Conservation (phyloP, 1,140 invertebrate species). For the Drosophila orena region DNA sequence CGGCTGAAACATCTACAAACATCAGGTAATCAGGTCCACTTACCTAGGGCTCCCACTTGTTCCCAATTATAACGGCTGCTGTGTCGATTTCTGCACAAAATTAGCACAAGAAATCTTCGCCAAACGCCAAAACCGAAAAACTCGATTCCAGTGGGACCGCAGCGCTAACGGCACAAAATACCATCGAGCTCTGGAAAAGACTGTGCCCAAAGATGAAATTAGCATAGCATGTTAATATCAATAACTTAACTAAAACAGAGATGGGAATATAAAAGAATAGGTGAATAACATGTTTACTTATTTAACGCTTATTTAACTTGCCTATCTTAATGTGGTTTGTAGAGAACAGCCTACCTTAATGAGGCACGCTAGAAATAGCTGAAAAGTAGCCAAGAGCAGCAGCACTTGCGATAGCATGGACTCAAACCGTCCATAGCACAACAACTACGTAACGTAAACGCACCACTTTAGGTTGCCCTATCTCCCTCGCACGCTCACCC, state of each 20-base stretch:
- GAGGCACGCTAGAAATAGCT: not conserved
- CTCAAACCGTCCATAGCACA: not conserved
- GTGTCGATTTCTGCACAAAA: constrained; percentile 47
- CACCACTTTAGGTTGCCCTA: not conserved
- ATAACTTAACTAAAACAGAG: too few species aligned
- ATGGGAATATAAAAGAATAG: too few species aligned
- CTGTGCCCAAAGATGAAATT: not conserved
- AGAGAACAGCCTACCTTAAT: too few species aligned
- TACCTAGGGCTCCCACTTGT: constrained; percentile 69
- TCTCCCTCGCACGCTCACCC: constrained; percentile 28
- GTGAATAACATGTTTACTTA: too few species aligned
- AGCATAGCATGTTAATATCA: not conserved
- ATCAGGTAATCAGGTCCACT: constrained; percentile 39
- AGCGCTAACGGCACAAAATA: not conserved
- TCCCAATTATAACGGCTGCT: constrained; percentile 53
- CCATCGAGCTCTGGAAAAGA: constrained; percentile 18
- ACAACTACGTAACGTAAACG: constrained; percentile 10
- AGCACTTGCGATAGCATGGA: not conserved
- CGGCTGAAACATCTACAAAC: constrained; percentile 1
- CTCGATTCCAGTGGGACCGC: constrained; percentile 23
- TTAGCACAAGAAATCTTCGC: constrained; percentile 28
- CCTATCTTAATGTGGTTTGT: too few species aligned
- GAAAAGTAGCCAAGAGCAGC: not conserved
- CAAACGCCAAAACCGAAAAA: constrained; percentile 22
- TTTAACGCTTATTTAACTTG: too few species aligned